Evolutionary conservation across 1,140 invertebrate genomes (phyloP).

Genomic region (Archivesica marissinica): DNA sequence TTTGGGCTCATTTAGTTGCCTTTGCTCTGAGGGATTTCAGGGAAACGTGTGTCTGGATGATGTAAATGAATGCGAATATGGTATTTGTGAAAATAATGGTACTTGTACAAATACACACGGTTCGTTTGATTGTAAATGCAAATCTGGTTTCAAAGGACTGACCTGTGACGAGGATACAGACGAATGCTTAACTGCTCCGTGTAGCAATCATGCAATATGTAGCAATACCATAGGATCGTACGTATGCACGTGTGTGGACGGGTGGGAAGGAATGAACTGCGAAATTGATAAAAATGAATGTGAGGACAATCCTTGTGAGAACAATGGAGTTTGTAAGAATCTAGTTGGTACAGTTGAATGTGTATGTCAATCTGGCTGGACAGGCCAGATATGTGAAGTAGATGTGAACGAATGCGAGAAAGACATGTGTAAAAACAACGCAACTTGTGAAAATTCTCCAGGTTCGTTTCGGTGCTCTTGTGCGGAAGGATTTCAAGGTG

Average conservation of each 20-base stretch:
- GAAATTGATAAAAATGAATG: slow-evolving; percentile 96
- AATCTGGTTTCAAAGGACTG: slow-evolving; percentile 95
- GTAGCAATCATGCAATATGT: slow-evolving; percentile 64
- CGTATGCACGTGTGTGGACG: slow-evolving; percentile 22
- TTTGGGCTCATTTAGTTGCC: slow-evolving; percentile 7
- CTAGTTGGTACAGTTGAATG: slow-evolving; percentile 98
- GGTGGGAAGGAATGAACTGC: slow-evolving; percentile 48
- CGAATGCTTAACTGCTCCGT: slow-evolving; percentile 66
- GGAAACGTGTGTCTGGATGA: slow-evolving; percentile 90
- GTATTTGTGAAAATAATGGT: slow-evolving; percentile 95
- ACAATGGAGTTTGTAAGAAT: slow-evolving; percentile 97
- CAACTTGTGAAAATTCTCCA: slow-evolving; percentile 37
- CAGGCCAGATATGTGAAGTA: slow-evolving; percentile 93
- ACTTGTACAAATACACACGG: slow-evolving; percentile 92
- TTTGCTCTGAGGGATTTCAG: slow-evolving; percentile 30
- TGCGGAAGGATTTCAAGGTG: slow-evolving; percentile 37
- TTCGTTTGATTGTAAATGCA: slow-evolving; percentile 79
- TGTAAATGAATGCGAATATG: slow-evolving; percentile 97
- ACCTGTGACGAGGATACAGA: slow-evolving; percentile 89
- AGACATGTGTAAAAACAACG: slow-evolving; percentile 49
- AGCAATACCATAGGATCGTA: slow-evolving; percentile 14
- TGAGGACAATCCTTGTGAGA: slow-evolving; percentile 92
- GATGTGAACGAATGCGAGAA: slow-evolving; percentile 71
- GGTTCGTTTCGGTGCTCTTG: slow-evolving; percentile 51
- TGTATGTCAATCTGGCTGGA: slow-evolving; percentile 93